phyloP scores from a whole-genome alignment of 1,140 invertebrate genomes.

The Scaptomyza montana region DNA sequence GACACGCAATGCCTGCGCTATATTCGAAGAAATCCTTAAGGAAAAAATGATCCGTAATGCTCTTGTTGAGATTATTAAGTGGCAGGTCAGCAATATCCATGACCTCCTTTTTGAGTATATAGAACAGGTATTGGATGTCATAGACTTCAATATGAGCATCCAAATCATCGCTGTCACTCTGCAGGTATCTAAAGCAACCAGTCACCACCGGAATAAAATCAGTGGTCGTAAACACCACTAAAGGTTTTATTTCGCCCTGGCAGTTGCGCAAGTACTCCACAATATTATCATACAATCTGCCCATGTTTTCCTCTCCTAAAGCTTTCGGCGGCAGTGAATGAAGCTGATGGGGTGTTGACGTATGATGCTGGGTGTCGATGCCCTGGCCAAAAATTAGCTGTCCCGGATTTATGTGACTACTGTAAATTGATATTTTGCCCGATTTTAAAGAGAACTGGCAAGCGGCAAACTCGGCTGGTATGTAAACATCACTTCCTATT shows the following conservation, averaged over 20 bases:
- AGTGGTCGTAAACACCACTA: constrained; percentile 53
- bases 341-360: constrained; percentile 53
- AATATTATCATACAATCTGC: constrained; percentile 57
- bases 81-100: constrained; percentile 38
- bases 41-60: constrained; percentile 56
- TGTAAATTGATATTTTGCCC: constrained; percentile 57
- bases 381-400: constrained; percentile 60
- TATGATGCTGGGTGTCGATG: constrained; percentile 57
- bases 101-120: constrained; percentile 58
- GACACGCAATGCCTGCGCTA: constrained; percentile 56
- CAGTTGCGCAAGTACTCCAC: constrained; percentile 43
- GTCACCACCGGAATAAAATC: constrained; percentile 59
- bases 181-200: constrained; percentile 60
- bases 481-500: constrained; percentile 40
- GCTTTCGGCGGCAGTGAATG: constrained; percentile 73
- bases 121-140: constrained; percentile 68
- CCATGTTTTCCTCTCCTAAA: constrained; percentile 63
- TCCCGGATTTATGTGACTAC: constrained; percentile 67
- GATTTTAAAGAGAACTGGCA: constrained; percentile 61
- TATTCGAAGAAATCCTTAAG: constrained; percentile 63
- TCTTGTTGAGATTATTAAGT: constrained; percentile 29
- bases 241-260: background rate
- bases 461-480: constrained; percentile 72
- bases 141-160: constrained; percentile 46
- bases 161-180: constrained; percentile 7